Evolutionary conservation across 1,140 invertebrate species (phyloP).

Genomic region (Atta colombica): DNA sequence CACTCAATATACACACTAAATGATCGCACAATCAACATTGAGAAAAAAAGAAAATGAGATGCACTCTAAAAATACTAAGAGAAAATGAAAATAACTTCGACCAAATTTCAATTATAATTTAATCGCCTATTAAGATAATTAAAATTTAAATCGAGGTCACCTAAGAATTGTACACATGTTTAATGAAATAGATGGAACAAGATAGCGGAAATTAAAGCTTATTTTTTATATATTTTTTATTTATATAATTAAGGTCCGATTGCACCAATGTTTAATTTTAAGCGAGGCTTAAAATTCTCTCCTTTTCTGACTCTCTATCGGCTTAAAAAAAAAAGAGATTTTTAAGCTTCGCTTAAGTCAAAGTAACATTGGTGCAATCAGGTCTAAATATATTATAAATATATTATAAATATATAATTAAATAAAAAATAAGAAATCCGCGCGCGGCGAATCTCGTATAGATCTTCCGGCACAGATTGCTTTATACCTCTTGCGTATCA

Average conservation of each 20-base stretch:
- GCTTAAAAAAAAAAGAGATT: too few species aligned
- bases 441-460: background rate
- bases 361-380: too few species aligned
- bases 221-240: background rate
- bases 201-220: background rate
- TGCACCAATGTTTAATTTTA: too few species aligned
- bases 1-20: background rate
- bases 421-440: background rate
- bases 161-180: background rate
- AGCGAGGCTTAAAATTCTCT: too few species aligned
- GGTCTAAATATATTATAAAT: background rate
- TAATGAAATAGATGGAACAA: background rate
- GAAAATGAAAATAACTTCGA: background rate
- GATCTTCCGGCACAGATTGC: background rate
- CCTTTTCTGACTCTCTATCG: too few species aligned
- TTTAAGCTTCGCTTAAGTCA: too few species aligned
- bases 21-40: background rate
- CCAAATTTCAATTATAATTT: background rate
- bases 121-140: too few species aligned
- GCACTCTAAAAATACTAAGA: background rate
- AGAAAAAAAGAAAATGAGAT: background rate
- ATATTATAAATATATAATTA: background rate
- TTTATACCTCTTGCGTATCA: background rate
- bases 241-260: background rate
- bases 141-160: too few species aligned